Evolutionary conservation across 1,140 invertebrate genomes (phyloP).

Genomic region (Drosophila insularis): DNA sequence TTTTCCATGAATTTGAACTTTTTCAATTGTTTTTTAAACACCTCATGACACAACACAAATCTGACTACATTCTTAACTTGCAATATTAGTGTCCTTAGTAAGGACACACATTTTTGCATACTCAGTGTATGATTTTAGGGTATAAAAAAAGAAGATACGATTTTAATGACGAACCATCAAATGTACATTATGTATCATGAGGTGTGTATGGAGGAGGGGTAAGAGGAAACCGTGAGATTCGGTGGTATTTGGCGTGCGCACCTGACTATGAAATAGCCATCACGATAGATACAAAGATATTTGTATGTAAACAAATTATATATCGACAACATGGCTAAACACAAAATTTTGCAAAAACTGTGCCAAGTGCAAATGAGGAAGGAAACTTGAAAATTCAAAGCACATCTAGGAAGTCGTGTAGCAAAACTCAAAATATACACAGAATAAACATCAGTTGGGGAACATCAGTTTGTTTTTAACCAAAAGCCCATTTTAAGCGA

Average conservation of each 20-base stretch:
- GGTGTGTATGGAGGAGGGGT: not conserved
- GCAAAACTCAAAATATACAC: not conserved
- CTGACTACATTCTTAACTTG: no score
- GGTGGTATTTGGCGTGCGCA: constrained; percentile 51
- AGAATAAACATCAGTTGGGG: no score
- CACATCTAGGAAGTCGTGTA: not conserved
- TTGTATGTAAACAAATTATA: constrained; percentile 49
- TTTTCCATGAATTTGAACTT: no score
- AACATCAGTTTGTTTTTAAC: no score
- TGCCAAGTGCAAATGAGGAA: constrained; percentile 73
- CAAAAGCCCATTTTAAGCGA: no score
- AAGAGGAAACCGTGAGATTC: not conserved
- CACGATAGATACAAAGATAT: constrained; percentile 42
- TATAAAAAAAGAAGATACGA: not conserved
- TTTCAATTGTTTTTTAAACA: no score
- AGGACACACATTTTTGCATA: no score
- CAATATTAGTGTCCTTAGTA: no score
- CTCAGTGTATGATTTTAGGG: not conserved
- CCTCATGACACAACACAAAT: no score
- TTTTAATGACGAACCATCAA: constrained; percentile 72
- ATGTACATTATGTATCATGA: constrained; percentile 14
- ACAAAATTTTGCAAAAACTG: constrained; percentile 59
- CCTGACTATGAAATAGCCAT: constrained; percentile 68
- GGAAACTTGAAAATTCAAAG: constrained; percentile 22
- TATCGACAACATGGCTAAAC: constrained; percentile 33